Base-by-base conservation (phyloP, 2,113 vertebrate genomes). In the Limnothrissa miodon region DNA sequence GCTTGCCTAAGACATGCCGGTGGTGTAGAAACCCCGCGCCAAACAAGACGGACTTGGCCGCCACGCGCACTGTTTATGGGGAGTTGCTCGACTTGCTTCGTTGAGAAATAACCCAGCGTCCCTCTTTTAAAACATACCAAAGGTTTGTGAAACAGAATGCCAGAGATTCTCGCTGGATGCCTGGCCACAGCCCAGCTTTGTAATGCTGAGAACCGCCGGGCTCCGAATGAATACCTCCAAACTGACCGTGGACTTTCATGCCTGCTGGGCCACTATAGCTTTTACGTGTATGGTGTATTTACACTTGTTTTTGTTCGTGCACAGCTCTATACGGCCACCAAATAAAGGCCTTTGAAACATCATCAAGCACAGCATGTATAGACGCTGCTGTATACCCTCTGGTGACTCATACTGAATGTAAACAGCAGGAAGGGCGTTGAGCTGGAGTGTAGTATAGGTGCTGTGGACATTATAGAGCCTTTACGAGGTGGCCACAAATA, bases 81-180 rank as follows among this genome's bases (percentile, higher is more conserved):
- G 29, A 70, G 62, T 33, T 33, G 25, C 29, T 70, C 36, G 25
- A 15, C 36, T 70, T 33, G 2, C 62, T 36, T 29, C 33, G 25
- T 70, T 36, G 62, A 70, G 25, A 70, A 70, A 70, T 70, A 29
- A 17, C 62, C 62, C 62, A 36, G 62, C 29, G 13, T 66, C n/a
- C 7, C 59, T 42, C n/a, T 0, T 70, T 33, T 70, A 2, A 13
- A 8, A 33, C 62, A 70, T 70, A 70, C 62, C 62, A 70, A 70
- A 70, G 62, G 62, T 70, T 70, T 70, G 62, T 70, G 62, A 70
- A 70, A 70, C 62, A 33, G 25, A 70, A 70, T 33, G 4, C 29
- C 62, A 13, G 62, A 36, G 25, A 36, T 36, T 70, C 62, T 15
- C 25, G 36, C 15, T 70, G 62, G 56, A 62, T 29, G 8, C 23